Conservation (phyloP, 2,797 vertebrate genomes). For the Cossypha polioptera region DNA sequence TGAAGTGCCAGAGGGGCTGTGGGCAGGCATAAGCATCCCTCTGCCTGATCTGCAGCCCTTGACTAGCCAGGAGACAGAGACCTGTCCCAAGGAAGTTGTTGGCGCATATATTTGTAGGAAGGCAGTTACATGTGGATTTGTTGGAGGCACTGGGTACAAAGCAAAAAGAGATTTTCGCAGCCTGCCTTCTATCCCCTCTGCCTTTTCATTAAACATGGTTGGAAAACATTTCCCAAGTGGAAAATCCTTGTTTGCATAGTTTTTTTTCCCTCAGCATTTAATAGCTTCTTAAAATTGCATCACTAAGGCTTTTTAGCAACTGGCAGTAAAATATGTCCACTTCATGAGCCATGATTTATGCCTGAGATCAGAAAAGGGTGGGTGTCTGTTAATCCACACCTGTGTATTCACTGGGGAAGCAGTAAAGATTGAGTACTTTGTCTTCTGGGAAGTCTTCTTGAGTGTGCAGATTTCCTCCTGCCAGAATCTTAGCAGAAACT, state of each 20-base stretch:
- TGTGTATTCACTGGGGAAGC: not conserved
- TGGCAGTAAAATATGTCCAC: not conserved
- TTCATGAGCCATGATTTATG: not conserved
- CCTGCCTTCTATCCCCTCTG: not conserved
- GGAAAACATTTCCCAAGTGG: not conserved
- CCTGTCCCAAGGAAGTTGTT: not conserved
- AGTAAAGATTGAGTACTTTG: not conserved
- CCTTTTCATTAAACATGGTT: not conserved
- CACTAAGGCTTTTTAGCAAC: not conserved
- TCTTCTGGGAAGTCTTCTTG: not conserved
- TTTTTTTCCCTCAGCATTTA: not conserved
- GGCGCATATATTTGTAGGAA: not conserved
- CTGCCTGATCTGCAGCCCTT: not conserved
- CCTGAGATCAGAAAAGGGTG: not conserved
- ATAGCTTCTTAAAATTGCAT: not conserved
- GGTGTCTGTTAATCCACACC: not conserved
- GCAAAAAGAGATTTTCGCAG: not conserved
- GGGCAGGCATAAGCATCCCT: not conserved
- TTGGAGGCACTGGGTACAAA: fast-evolving
- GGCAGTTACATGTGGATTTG: not conserved
- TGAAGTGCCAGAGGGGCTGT: not conserved
- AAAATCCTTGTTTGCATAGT: not conserved
- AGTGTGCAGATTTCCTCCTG: not conserved
- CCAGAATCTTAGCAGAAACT: not conserved
- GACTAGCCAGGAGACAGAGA: not conserved